phyloP scores from a whole-genome alignment of 2,113 vertebrate genomes.

The Ellobius talpinus region DNA sequence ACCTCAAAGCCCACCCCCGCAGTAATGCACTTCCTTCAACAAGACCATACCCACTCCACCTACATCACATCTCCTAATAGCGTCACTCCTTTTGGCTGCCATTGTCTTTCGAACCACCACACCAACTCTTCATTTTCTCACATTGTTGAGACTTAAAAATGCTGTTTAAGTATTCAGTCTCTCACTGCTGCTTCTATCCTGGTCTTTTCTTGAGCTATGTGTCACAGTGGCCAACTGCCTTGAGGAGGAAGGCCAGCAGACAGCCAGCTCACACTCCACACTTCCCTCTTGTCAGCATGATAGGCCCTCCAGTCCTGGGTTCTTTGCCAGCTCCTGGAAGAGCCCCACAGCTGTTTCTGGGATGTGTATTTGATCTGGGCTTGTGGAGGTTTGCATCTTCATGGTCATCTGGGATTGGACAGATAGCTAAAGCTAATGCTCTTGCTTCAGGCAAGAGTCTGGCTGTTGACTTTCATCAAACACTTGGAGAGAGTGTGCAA shows the following conservation, averaged over 20 bases:
- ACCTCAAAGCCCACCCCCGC: no score
- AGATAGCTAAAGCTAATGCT: no score
- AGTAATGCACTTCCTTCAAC: background rate
- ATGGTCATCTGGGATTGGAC: background rate
- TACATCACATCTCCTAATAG: background rate
- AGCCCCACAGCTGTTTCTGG: background rate
- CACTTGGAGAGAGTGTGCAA: background rate
- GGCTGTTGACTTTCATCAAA: background rate
- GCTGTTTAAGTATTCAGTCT: background rate
- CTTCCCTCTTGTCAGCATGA: accelerated
- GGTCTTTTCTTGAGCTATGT: background rate
- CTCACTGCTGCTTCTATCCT: background rate
- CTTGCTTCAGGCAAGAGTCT: background rate
- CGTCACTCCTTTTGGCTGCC: background rate
- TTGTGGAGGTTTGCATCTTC: background rate
- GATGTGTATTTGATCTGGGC: background rate
- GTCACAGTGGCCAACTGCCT: background rate
- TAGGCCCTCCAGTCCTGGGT: no score
- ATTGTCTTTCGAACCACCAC: background rate
- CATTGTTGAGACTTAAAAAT: background rate
- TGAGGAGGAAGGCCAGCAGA: background rate
- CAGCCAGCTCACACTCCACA: accelerated
- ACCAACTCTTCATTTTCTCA: background rate
- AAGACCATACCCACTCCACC: background rate
- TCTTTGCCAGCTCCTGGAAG: no score